A percentile compares a stretch with the other conserved stretches of the same genome.
These are phyloP conservation scores for Oppia nitens DNA, from an alignment of 1,140 invertebrate species.

Conservation along the genomic window DNA sequence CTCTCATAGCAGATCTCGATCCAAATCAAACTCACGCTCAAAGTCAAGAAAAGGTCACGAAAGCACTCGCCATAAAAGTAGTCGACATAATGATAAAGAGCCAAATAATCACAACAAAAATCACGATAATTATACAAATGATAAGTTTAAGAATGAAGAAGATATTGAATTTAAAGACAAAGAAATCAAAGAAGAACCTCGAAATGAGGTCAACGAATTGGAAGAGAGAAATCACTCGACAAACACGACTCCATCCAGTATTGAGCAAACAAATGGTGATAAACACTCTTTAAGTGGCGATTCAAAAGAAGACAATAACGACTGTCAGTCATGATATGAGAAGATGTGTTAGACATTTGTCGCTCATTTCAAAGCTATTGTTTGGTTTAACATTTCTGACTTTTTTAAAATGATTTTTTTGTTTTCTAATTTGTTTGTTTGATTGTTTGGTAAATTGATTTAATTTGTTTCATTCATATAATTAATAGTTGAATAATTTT, in stretches of 20 bases:
- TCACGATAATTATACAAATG: too few relatives aligned
- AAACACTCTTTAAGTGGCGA: not conserved
- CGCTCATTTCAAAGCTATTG: not conserved
- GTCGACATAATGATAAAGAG: too few relatives aligned
- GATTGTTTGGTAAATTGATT: not conserved
- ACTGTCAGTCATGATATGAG: not conserved
- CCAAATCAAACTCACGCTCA: constrained; percentile 2
- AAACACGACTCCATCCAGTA: not conserved
- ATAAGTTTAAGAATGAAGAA: not conserved
- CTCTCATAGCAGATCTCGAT: not conserved
- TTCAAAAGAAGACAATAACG: not conserved
- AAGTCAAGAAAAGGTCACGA: not conserved
- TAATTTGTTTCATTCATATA: not conserved
- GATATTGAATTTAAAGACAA: not conserved
- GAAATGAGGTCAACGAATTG: not conserved
- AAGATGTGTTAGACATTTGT: not conserved
- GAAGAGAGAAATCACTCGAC: not conserved
- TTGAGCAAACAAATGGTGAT: not conserved
- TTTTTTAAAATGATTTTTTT: too few relatives aligned
- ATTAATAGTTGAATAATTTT: not conserved
- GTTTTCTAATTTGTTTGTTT: too few relatives aligned
- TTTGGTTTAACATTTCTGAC: not conserved
- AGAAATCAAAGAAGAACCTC: not conserved
- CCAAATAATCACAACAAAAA: too few relatives aligned
- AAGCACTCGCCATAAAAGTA: not conserved